These are phyloP conservation scores for Troides oblongomaculatus DNA, from an alignment of 2,888 invertebrate genomes.

Conservation along the genomic window DNA sequence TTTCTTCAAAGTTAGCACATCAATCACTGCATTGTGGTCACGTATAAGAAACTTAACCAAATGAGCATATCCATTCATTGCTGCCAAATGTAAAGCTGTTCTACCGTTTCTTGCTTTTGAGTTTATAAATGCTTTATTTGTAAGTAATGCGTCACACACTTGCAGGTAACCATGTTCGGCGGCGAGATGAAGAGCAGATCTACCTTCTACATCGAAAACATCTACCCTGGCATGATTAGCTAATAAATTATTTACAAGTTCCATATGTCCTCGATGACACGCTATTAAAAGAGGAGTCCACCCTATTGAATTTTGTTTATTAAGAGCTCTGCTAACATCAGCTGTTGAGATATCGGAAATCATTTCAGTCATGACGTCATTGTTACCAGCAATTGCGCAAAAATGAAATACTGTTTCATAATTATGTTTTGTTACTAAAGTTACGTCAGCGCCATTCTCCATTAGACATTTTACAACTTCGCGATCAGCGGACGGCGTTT, in stretches of 20 bases:
- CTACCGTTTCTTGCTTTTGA: slow-evolving; percentile 98
- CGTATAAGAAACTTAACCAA: slow-evolving; percentile 94
- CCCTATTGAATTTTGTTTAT: slow-evolving; percentile 95
- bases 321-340: slow-evolving; percentile 95
- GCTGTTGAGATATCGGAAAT: slow-evolving; percentile 93
- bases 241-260: slow-evolving; percentile 93
- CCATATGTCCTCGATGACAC: slow-evolving; percentile 96
- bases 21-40: slow-evolving; percentile 96
- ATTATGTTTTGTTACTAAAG: slow-evolving; percentile 89
- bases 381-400: slow-evolving; percentile 96
- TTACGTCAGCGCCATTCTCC: slow-evolving; percentile 94
- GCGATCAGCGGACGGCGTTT: slow-evolving; percentile 85
- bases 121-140: slow-evolving; percentile 99
- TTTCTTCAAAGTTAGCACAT: slow-evolving; percentile 96
- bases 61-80: slow-evolving; percentile 96
- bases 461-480: slow-evolving; percentile 94
- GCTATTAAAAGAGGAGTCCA: slow-evolving; percentile 99
- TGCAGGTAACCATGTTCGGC: slow-evolving; percentile 95
- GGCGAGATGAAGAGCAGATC: slow-evolving; percentile 96
- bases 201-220: slow-evolving; percentile 97
- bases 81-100: slow-evolving; percentile 97
- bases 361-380: slow-evolving; percentile 96
- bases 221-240: slow-evolving; percentile 98
- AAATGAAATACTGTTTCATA: slow-evolving; percentile 98
- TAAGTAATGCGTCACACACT: slow-evolving; percentile 93